phyloP scores from a whole-genome alignment of 53 echinoderm and acorn worm genomes.

The Paracentrotus lividus region DNA sequence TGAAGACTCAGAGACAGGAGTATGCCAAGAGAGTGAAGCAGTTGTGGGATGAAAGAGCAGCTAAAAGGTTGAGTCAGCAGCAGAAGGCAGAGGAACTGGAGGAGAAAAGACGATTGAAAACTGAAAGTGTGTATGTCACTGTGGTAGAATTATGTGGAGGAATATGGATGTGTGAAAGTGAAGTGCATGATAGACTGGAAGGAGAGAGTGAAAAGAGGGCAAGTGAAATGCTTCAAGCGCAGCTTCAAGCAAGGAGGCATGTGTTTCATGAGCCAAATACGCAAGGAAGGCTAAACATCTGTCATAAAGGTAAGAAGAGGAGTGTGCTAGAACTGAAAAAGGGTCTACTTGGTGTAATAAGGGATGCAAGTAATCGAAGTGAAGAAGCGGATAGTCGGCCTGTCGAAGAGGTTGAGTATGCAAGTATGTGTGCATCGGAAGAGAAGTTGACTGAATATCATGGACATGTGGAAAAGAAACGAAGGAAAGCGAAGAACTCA shows the following conservation, averaged over 20 bases:
- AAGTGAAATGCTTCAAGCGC: conserved; percentile 41
- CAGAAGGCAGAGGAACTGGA: conserved; percentile 31
- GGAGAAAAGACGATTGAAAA: conserved; percentile 32
- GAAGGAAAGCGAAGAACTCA: conserved; percentile 45
- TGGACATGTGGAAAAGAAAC: not conserved
- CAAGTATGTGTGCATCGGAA: conserved; percentile 13
- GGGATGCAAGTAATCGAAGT: conserved; percentile 63
- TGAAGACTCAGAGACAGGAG: conserved; percentile 43
- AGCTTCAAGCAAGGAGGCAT: conserved; percentile 50
- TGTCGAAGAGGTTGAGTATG: conserved; percentile 26
- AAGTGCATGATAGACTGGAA: conserved; percentile 42
- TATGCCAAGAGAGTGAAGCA: conserved; percentile 30
- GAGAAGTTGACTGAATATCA: conserved; percentile 31
- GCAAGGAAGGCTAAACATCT: not conserved
- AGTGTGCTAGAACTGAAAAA: conserved; percentile 65
- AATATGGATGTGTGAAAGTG: conserved; percentile 55
- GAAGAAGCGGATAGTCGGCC: conserved; percentile 41
- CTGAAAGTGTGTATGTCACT: conserved; percentile 11
- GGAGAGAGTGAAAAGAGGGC: conserved; percentile 31
- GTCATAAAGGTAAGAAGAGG: not conserved
- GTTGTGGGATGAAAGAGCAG: conserved; percentile 44
- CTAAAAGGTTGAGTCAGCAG: conserved; percentile 32
- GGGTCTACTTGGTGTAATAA: conserved; percentile 22
- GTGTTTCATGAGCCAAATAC: conserved; percentile 40
- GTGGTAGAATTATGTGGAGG: conserved; percentile 49